A percentile compares a stretch with the other conserved stretches of the same genome.
phyloP scores from a whole-genome alignment of 2,113 vertebrate species.

The Podiceps cristatus region DNA sequence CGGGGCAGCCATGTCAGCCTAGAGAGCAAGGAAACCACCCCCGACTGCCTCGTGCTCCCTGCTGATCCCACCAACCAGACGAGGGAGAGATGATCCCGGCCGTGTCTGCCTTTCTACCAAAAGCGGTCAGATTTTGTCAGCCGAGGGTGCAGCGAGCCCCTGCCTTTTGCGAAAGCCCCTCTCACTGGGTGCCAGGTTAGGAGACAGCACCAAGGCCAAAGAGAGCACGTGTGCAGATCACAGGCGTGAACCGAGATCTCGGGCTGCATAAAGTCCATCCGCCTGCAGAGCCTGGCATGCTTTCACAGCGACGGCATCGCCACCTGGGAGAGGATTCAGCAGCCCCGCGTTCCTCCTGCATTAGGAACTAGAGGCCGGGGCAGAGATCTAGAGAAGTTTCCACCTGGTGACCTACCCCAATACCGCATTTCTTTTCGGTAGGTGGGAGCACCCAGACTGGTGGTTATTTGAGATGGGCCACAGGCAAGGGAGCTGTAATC shows the following conservation, averaged over 20 bases:
- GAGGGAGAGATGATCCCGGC: neutral
- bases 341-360: neutral
- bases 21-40: neutral
- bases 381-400: neutral
- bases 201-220: neutral
- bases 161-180: neutral
- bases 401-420: neutral
- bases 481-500: neutral
- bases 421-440: neutral
- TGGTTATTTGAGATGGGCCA: neutral
- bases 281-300: neutral
- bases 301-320: neutral
- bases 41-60: rapidly evolving
- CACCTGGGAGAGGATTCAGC: neutral
- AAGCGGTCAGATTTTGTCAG: neutral
- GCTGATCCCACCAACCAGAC: neutral
- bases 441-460: neutral
- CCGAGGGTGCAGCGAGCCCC: neutral
- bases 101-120: neutral
- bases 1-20: rapidly evolving
- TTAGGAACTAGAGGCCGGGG: neutral
- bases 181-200: neutral
- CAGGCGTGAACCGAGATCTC: neutral
- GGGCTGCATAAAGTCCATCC: neutral
- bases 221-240: neutral